These are phyloP conservation scores for Sapajus apella DNA, from an alignment of 2,113 vertebrate genomes.

Conservation along the genomic window DNA sequence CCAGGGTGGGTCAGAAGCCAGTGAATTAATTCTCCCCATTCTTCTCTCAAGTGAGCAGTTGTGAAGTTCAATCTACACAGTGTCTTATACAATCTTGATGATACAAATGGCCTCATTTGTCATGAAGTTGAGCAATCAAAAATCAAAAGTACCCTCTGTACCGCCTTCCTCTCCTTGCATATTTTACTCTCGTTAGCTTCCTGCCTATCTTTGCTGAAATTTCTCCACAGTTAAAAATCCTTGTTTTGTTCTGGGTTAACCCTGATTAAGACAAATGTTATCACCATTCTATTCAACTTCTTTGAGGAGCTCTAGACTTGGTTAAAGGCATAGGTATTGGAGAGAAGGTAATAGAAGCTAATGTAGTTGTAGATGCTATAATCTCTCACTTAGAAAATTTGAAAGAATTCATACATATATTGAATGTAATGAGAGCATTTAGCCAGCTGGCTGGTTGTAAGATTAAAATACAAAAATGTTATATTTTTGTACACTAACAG, in stretches of 20 bases:
- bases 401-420: background rate
- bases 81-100: background rate
- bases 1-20: background rate
- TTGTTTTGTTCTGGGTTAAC: background rate
- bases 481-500: background rate
- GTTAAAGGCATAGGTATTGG: background rate
- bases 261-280: background rate
- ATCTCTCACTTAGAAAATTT: conserved; percentile 7
- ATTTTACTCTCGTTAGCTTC: background rate
- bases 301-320: background rate
- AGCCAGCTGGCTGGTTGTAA: background rate
- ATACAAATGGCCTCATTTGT: background rate
- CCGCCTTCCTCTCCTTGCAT: background rate
- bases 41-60: background rate
- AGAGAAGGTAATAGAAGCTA: background rate
- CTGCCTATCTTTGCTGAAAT: background rate
- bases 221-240: background rate
- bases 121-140: background rate
- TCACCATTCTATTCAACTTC: background rate
- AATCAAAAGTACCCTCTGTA: background rate
- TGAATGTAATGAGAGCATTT: background rate
- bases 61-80: background rate
- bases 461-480: background rate
- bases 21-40: background rate
- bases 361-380: background rate